Evolutionary conservation across 2,797 vertebrate species (phyloP).

Genomic region (Hybognathus amarus): DNA sequence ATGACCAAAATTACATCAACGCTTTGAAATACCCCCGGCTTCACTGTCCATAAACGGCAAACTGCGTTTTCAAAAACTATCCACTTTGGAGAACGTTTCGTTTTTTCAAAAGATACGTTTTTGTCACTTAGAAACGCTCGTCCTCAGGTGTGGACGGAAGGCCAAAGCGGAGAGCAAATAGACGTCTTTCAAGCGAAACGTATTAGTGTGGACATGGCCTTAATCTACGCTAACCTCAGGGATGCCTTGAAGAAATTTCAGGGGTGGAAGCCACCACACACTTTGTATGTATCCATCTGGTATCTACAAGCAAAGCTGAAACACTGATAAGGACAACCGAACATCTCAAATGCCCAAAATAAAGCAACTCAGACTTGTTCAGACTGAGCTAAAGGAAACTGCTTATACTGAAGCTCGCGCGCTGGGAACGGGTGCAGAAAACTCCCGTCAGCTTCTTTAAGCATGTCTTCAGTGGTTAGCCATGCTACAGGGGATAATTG

Average conservation of each 20-base stretch:
- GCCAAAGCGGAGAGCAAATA: too few species aligned
- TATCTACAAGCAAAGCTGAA: constrained; percentile 1
- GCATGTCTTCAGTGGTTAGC: constrained; percentile 20
- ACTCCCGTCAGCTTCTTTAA: constrained; percentile 41
- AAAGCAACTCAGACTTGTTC: constrained; percentile 22
- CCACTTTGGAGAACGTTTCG: too few species aligned
- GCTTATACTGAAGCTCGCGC: constrained; percentile 44
- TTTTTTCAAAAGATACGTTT: too few species aligned
- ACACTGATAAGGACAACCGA: constrained; percentile 12
- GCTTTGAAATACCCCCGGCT: too few species aligned
- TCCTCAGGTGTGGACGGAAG: too few species aligned
- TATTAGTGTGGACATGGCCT: too few species aligned
- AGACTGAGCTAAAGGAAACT: constrained; percentile 26
- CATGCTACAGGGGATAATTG: constrained; percentile 57
- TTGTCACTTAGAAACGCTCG: too few species aligned
- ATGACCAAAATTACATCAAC: too few species aligned
- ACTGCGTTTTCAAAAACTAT: too few species aligned
- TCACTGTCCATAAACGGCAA: too few species aligned
- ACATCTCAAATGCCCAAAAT: constrained; percentile 47
- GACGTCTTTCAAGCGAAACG: too few species aligned
- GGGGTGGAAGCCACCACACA: not conserved
- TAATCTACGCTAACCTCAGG: not conserved
- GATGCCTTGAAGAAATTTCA: not conserved
- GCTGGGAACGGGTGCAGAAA: constrained; percentile 7
- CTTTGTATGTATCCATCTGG: constrained; percentile 3